Percentiles rank a stretch among this genome's conserved stretches.
phyloP scores from a whole-genome alignment of 1,140 invertebrate genomes.

The Pseudomyrmex concolor region DNA sequence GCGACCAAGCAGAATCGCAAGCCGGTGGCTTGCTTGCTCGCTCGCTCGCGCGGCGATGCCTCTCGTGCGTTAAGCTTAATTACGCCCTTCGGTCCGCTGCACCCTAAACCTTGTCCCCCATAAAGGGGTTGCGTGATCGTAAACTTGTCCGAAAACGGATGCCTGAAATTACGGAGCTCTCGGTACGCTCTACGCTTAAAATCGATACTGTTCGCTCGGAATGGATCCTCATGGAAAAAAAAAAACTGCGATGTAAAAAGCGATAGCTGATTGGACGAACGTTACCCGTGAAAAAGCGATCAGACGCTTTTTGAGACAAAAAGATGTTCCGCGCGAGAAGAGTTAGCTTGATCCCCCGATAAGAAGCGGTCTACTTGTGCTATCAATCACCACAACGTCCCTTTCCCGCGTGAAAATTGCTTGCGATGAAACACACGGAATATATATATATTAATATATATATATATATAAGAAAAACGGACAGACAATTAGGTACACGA shows the following conservation, averaged over 20 bases:
- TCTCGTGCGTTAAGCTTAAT: constrained; percentile 74
- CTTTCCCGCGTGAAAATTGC: not conserved
- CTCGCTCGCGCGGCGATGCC: constrained; percentile 49
- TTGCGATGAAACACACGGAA: too few relatives aligned
- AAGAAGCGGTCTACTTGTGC: not conserved
- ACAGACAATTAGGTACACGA: not conserved
- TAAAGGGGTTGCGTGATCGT: constrained; percentile 23
- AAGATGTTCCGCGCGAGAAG: not conserved
- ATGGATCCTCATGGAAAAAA: not conserved
- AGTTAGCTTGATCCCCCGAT: not conserved
- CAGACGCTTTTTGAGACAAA: not conserved
- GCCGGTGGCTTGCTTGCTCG: constrained; percentile 49
- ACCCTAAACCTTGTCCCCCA: constrained; percentile 17
- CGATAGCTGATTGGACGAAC: constrained; percentile 36
- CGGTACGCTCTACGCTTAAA: not conserved
- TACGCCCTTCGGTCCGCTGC: constrained; percentile 67
- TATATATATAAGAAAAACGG: not conserved
- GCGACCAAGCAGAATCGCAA: constrained; percentile 51
- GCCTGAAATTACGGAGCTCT: constrained; percentile 26
- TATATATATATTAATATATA: not conserved
- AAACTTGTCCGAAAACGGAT: constrained; percentile 54
- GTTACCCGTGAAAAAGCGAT: not conserved
- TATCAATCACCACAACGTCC: not conserved
- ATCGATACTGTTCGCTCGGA: not conserved
- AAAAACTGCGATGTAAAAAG: constrained; percentile 2